Percentiles rank a stretch among this genome's conserved stretches.
Evolutionary conservation across 1,140 invertebrate species (phyloP).

Genomic region (Carposina sasakii): DNA sequence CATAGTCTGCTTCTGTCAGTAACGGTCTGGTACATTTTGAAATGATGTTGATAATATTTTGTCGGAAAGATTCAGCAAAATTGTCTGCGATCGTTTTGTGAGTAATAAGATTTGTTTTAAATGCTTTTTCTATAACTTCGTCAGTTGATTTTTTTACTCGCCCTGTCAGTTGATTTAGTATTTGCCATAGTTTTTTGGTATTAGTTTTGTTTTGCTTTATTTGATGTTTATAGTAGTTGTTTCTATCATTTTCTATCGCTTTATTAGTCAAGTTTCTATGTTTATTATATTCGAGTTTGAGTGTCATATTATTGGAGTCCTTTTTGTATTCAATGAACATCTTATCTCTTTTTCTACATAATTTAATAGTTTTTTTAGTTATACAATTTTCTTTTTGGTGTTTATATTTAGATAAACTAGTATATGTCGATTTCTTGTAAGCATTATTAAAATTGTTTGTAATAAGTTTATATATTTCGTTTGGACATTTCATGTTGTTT

Average conservation of each 20-base stretch:
- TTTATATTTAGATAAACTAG: conserved; percentile 6
- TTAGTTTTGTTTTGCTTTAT: conserved; percentile 14
- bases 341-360: conserved; percentile 19
- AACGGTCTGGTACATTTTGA: neutral
- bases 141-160: conserved; percentile 13
- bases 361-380: conserved; percentile 15
- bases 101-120: neutral
- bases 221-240: conserved; percentile 17
- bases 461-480: conserved; percentile 4
- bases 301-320: conserved; percentile 10
- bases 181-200: conserved; percentile 13
- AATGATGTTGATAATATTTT: neutral
- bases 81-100: neutral
- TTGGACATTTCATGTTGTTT: neutral
- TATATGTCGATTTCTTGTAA: conserved; percentile 9
- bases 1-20: neutral
- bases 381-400: conserved; percentile 12
- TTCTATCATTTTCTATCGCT: conserved; percentile 4
- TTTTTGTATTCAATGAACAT: conserved; percentile 12
- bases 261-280: conserved; percentile 27
- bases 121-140: neutral
- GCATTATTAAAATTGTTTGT: conserved; percentile 1
- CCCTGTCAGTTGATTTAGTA: conserved; percentile 15
- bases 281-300: conserved; percentile 21
- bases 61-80: neutral